phyloP scores from a whole-genome alignment of 2,113 vertebrate species.

The Sylvia atricapilla region DNA sequence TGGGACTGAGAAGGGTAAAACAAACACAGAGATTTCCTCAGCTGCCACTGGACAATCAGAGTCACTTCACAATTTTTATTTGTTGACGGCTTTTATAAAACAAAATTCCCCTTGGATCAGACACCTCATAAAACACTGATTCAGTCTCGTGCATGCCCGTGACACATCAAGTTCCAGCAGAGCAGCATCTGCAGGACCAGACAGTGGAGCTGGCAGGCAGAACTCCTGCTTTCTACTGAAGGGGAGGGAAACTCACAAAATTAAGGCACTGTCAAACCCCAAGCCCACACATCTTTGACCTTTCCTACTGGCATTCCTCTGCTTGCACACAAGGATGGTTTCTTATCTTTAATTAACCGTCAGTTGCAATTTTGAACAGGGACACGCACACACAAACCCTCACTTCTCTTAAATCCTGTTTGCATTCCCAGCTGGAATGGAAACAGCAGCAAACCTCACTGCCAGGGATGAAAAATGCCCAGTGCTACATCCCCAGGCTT shows the following conservation, averaged over 20 bases:
- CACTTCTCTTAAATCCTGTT: neutral
- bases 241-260: conserved; percentile 1
- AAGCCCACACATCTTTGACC: neutral
- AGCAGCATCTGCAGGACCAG: neutral
- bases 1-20: neutral
- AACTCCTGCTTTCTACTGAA: neutral
- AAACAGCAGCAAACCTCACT: neutral
- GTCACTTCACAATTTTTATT: conserved; percentile 55
- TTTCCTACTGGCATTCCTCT: neutral
- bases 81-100: conserved; percentile 15
- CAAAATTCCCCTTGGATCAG: neutral
- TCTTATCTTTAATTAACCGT: neutral
- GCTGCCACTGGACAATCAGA: neutral
- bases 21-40: neutral
- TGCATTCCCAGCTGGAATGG: neutral
- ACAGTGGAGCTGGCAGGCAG: neutral
- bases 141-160: neutral
- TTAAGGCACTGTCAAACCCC: conserved; percentile 58
- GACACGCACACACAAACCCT: neutral
- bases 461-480: neutral
- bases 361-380: neutral
- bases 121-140: neutral
- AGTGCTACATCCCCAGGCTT: neutral
- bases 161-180: neutral
- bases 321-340: neutral